These are phyloP conservation scores for Drosophila aldrichi DNA, from an alignment of 2,888 invertebrate genomes.

Conservation along the genomic window DNA sequence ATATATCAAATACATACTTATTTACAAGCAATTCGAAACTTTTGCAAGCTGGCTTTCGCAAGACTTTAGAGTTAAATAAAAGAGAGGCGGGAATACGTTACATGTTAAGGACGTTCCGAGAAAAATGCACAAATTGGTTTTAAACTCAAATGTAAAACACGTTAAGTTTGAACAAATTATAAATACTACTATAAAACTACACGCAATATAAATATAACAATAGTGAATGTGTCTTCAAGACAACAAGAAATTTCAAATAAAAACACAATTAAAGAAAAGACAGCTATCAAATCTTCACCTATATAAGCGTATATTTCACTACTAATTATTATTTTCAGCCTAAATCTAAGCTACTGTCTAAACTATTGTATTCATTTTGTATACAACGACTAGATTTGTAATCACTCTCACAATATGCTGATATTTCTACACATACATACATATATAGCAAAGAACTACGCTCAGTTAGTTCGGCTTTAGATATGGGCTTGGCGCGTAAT, in stretches of 20 bases:
- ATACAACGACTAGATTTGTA: conserved; percentile 76
- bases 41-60: conserved; percentile 75
- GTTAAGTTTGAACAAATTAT: conserved; percentile 66
- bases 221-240: conserved; percentile 68
- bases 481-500: not conserved
- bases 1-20: not conserved
- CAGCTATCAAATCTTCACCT: not conserved
- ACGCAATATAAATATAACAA: conserved; percentile 48
- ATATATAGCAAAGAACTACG: conserved; percentile 9
- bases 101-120: conserved; percentile 34
- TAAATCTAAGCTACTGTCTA: conserved; percentile 25
- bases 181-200: conserved; percentile 19
- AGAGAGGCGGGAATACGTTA: conserved; percentile 18
- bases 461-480: not conserved
- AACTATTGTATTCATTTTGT: conserved; percentile 34
- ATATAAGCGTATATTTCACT: conserved; percentile 17
- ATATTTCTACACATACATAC: conserved; percentile 35
- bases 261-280: conserved; percentile 12
- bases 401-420: conserved; percentile 79
- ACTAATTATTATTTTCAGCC: conserved; percentile 24
- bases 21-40: conserved; percentile 46
- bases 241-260: conserved; percentile 53
- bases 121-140: conserved; percentile 77
- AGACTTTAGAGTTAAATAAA: conserved; percentile 42
- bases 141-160: conserved; percentile 52